phyloP scores from a whole-genome alignment of 2,113 vertebrate genomes.

The Meles meles region DNA sequence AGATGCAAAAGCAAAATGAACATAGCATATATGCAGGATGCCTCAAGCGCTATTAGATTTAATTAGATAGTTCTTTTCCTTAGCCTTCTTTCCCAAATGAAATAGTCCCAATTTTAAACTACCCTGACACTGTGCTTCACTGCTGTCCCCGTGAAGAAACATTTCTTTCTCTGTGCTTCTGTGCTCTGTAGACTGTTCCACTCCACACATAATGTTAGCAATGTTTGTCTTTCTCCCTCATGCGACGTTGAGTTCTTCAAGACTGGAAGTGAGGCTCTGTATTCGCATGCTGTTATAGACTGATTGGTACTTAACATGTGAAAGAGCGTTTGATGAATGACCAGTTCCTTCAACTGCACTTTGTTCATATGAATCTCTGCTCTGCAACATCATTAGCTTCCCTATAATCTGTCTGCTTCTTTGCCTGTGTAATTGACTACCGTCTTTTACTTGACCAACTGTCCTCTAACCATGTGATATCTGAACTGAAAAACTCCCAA shows the following conservation, averaged over 20 bases:
- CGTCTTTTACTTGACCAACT: not conserved
- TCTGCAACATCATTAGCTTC: not conserved
- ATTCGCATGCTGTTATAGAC: not conserved
- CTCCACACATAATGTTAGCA: not conserved
- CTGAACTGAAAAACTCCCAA: not conserved
- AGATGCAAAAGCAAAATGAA: not conserved
- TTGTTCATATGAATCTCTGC: not conserved
- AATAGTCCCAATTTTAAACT: not conserved
- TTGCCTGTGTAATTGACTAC: not conserved
- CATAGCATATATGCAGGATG: not conserved
- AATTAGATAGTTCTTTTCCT: not conserved
- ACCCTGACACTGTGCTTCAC: not conserved
- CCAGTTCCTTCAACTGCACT: not conserved
- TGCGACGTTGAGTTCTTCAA: not conserved
- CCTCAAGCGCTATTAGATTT: not conserved
- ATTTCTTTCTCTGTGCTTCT: not conserved
- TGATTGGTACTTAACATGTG: not conserved
- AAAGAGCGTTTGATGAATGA: constrained; percentile 1
- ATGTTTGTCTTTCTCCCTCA: not conserved
- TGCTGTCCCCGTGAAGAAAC: not conserved
- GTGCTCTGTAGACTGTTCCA: not conserved
- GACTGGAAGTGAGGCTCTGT: not conserved
- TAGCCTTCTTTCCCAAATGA: not conserved
- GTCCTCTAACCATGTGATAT: not conserved
- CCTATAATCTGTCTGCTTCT: not conserved